Evolutionary conservation across 2,113 vertebrate species (phyloP), one percentile per base, ranked within the genome.

Genomic region (Etia nguti): DNA sequence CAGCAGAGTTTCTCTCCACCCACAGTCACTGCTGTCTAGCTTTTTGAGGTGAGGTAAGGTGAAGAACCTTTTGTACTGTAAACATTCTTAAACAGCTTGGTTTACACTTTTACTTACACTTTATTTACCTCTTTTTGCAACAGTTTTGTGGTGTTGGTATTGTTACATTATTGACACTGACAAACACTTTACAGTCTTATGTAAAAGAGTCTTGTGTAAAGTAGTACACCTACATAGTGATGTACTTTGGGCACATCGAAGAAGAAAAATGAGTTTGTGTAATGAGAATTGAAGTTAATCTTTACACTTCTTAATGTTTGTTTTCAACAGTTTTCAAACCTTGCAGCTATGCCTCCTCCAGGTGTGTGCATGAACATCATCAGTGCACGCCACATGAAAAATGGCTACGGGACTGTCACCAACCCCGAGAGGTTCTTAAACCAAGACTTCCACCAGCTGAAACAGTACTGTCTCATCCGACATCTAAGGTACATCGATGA

Each of bases 311-410:
- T 57, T 80, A 12, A 43, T 82, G 31, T 43, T 29, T 75, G 26
- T 20, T 81, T 77, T 41, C 24, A 29, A 20, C 79, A 89, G 85
- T 18, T 10, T 15, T 48, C 3, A 62, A 60, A 87, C 16, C 8
- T 50, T 34, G 75, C 79, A 50, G 86, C 81, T 10, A 96, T 96
- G 96, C 89, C 94, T 92, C 62, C 91, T 24, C 94, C 95, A 1
- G 96, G 96, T 36, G 95, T 94, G 80, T 96, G 95, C 84, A 43
- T 94, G 56, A 93, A 92, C 83, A 94, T 96, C 15, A 43, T 96
- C 38, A 92, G 93, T 16, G 90, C 93, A 2, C 95, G 95, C 15
- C 50, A 91, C 12, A 85, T 83, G 81, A 79, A 89, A 18, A 26
- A 88, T 3, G 95, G 95, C 3, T 65, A 48, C 6, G 95, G 96